These are phyloP conservation scores for Dyspetes luteomarginatus DNA, from an alignment of 2,888 invertebrate genomes.

Conservation along the genomic window DNA sequence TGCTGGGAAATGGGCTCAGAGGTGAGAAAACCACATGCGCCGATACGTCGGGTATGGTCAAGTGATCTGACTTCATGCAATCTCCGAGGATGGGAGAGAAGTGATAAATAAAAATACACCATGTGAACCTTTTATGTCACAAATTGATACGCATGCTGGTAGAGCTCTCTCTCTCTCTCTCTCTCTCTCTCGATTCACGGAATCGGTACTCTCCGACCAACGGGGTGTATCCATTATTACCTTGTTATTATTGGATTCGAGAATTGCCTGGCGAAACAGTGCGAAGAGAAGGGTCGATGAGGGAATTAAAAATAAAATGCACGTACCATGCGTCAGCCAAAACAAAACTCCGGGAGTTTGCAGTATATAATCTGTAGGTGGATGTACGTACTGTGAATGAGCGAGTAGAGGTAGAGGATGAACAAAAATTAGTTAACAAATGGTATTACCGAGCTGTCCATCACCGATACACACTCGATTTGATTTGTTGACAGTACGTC, in stretches of 20 bases:
- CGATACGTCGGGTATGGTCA: conserved; percentile 23
- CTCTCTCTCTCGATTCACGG: conserved; percentile 14
- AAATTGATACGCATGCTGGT: conserved; percentile 76
- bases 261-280: conserved; percentile 14
- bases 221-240: conserved; percentile 46
- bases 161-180: conserved; percentile 19
- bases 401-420: conserved; percentile 68
- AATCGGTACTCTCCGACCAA: conserved; percentile 20
- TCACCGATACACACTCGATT: conserved; percentile 79
- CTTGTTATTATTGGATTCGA: conserved; percentile 49
- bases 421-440: conserved; percentile 82
- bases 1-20: conserved; percentile 52
- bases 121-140: conserved; percentile 78
- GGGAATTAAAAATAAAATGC: conserved; percentile 51
- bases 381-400: conserved; percentile 24
- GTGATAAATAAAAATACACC: conserved; percentile 80
- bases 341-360: conserved; percentile 60
- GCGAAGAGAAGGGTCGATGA: conserved; percentile 20
- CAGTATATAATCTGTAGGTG: not conserved
- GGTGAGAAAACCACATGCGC: conserved; percentile 52
- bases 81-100: conserved; percentile 67
- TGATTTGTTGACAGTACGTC: conserved; percentile 73
- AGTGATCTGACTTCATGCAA: conserved; percentile 10
- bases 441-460: conserved; percentile 77
- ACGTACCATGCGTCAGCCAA: conserved; percentile 71